Base-by-base conservation (phyloP, 2,113 vertebrate species). In the Sylvilagus bachmani region DNA sequence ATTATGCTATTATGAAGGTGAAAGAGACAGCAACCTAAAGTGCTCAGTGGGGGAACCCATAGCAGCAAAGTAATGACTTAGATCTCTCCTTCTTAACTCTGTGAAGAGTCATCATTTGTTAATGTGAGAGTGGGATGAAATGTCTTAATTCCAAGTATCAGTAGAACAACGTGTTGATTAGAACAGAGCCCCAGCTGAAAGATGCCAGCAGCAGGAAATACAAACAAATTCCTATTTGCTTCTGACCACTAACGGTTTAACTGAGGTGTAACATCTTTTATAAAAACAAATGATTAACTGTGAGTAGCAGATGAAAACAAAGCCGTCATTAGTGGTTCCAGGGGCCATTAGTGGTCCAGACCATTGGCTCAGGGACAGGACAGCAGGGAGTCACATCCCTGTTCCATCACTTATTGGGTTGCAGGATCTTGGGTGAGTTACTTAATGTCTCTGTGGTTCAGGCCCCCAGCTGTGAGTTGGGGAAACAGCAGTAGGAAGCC, bases 141-240 rank as follows among this genome's bases (percentile, higher is more conserved):
- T 16, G 6, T 36, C 81, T 83, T 38, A 16, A 71, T 61, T 82
- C 62, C 67, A 94, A 91, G 53, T 25, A 71, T 73, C 53, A 73
- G 38, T 16, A 73, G 66, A 94, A 95, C 36, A 96, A 80, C 80
- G 77, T 88, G 88, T 89, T 58, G 51, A 38, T 96, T n/a, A 94
- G 55, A 70, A 73, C 5, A 70, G n/a, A 90, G 31, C 88, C 9
- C 13, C 58, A 85, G 38, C n/a, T 53, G 66, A 36, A 55, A 81
- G 70, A 66, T 25, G 22, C 33, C 88, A 92, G n/a, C 90, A 73
- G 73, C 67, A 94, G 36, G 33, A 93, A 58, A 91, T 66, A 36
- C 61, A 79, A 94, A 80, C 25, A 62, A 27, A 93, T 44, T 82
- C 51, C 3, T 53, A 66, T 82, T 81, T 95, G 58, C 51, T 78